Conservation (phyloP, 2,797 vertebrate genomes). For the Pangasius sanitwongsei region DNA sequence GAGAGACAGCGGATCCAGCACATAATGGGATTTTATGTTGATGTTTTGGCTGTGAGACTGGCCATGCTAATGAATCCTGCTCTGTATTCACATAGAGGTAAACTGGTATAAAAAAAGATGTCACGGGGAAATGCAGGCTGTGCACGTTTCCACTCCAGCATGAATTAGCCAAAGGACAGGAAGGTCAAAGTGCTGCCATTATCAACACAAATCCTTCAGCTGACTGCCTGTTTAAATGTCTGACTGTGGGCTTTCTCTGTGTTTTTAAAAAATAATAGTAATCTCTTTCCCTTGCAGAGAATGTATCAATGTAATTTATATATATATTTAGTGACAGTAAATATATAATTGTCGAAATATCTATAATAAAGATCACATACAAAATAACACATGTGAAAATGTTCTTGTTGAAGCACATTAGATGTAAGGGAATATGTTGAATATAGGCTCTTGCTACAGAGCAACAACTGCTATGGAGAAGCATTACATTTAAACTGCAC, state of each 20-base stretch:
- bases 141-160: constrained; percentile 53
- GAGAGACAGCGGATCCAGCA: background rate
- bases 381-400: constrained; percentile 13
- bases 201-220: constrained; percentile 46
- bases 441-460: constrained; percentile 19
- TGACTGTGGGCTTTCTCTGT: constrained; percentile 1
- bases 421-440: constrained; percentile 21
- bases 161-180: constrained; percentile 60
- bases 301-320: background rate
- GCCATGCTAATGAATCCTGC: constrained; percentile 14
- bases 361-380: background rate
- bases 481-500: constrained; percentile 42
- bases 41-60: constrained; percentile 10
- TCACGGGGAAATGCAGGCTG: constrained; percentile 34
- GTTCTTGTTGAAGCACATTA: constrained; percentile 18
- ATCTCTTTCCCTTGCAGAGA: constrained; percentile 18
- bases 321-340: background rate
- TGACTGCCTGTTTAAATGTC: constrained; percentile 44
- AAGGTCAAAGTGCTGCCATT: constrained; percentile 52
- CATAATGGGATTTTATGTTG: constrained; percentile 23
- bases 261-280: constrained; percentile 7
- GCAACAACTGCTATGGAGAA: constrained; percentile 12
- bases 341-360: constrained; percentile 13
- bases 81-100: background rate
- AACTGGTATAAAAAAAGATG: constrained; percentile 11